Evolutionary conservation across 2,797 vertebrate species (phyloP).

Genomic region (Oreonectes daqikongensis): DNA sequence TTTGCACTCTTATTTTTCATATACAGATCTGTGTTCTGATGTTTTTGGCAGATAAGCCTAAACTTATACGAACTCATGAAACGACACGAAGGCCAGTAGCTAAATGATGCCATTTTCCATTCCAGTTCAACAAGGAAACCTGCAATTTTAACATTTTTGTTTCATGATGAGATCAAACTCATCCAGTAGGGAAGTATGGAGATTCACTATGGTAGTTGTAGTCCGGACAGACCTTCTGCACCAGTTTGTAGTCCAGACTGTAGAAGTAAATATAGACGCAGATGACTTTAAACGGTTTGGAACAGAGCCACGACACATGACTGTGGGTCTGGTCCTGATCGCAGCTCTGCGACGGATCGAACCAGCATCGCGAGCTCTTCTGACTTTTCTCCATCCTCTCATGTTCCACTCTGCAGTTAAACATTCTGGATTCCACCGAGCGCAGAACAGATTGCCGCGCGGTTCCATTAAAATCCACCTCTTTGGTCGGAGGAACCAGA

Average conservation of each 20-base stretch:
- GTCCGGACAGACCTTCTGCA: slow-evolving; percentile 99
- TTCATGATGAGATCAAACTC: slow-evolving; percentile 75
- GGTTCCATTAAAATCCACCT: slow-evolving; percentile 91
- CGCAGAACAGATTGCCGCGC: slow-evolving; percentile 89
- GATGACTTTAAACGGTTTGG: slow-evolving; percentile 99
- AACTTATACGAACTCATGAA: too few species aligned
- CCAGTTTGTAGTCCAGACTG: slow-evolving; percentile 98
- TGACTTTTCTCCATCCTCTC: slow-evolving; percentile 97
- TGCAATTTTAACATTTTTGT: slow-evolving; percentile 43
- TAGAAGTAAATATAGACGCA: slow-evolving; percentile 99
- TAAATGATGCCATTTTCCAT: slow-evolving; percentile 45
- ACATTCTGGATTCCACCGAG: slow-evolving; percentile 97
- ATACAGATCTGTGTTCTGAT: background rate
- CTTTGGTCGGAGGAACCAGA: slow-evolving; percentile 93
- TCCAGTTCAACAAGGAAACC: slow-evolving; percentile 38
- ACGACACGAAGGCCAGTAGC: background rate
- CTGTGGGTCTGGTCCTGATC: slow-evolving; percentile 98
- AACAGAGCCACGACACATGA: slow-evolving; percentile 97
- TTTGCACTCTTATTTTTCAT: background rate
- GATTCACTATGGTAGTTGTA: slow-evolving; percentile 99
- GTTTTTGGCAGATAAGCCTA: background rate
- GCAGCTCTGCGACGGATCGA: slow-evolving; percentile 95
- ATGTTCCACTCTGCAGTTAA: slow-evolving; percentile 97
- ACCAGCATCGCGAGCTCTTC: slow-evolving; percentile 94
- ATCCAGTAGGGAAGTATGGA: slow-evolving; percentile 95